These are phyloP conservation scores for Ptilonorhynchus violaceus DNA, from an alignment of 2,113 vertebrate genomes.

Conservation along the genomic window DNA sequence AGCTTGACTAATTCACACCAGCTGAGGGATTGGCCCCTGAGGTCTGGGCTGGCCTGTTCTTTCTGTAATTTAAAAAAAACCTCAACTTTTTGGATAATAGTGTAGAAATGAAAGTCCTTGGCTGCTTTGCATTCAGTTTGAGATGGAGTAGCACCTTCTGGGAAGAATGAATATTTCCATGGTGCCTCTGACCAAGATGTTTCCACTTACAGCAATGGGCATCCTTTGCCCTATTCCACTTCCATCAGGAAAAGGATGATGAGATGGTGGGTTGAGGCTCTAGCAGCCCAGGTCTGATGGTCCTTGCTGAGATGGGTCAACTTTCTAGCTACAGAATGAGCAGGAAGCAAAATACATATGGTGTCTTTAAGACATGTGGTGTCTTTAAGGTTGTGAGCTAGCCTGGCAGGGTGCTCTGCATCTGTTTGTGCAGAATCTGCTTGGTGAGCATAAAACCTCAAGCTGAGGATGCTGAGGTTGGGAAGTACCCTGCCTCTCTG, in stretches of 20 bases:
- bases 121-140: background rate
- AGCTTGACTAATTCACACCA: slow-evolving; percentile 56
- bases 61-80: background rate
- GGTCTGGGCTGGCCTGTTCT: slow-evolving; percentile 33
- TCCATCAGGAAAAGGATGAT: background rate
- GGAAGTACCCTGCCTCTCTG: background rate
- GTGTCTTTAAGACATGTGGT: background rate
- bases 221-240: background rate
- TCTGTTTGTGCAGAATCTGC: background rate
- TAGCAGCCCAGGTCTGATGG: background rate
- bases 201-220: background rate
- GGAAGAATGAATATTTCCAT: background rate
- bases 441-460: background rate
- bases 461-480: background rate
- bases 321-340: background rate
- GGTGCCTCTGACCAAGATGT: background rate
- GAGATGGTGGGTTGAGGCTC: background rate
- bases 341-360: background rate
- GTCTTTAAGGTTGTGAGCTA: background rate
- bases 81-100: background rate
- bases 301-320: background rate
- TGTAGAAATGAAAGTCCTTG: background rate
- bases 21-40: slow-evolving; percentile 44
- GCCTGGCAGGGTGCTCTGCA: background rate
- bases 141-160: background rate